Percentiles rank a stretch among this genome's conserved stretches.
These are phyloP conservation scores for Cephalophus harveyi DNA, from an alignment of 2,113 vertebrate genomes.

Conservation along the genomic window DNA sequence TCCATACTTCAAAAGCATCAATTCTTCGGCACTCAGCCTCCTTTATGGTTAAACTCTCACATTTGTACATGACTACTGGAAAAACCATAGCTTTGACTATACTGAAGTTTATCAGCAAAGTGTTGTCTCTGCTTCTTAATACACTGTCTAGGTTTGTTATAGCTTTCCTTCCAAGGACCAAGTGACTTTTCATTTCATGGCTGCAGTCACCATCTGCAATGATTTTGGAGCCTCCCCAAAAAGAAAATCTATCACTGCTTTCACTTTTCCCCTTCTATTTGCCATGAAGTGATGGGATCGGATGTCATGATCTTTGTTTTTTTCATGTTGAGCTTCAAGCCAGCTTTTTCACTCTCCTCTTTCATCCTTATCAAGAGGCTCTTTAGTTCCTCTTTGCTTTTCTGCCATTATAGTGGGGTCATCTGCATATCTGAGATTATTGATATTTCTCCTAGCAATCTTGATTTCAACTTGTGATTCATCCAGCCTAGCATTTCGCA, in stretches of 20 bases:
- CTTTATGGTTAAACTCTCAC: not conserved
- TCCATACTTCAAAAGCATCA: not conserved
- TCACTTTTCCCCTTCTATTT: not conserved
- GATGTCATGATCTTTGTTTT: not conserved
- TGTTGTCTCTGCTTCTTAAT: not conserved
- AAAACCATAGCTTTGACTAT: not conserved
- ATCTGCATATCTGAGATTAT: not conserved
- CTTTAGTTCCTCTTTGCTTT: not conserved
- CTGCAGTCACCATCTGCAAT: not conserved
- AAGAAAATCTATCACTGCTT: not conserved
- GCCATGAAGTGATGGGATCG: not conserved
- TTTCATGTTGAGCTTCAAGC: not conserved
- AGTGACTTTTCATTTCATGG: not conserved
- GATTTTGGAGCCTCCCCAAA: not conserved
- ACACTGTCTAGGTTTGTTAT: not conserved
- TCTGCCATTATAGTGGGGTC: not conserved
- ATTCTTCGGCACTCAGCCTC: not conserved
- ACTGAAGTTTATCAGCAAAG: not conserved
- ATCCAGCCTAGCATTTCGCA: not conserved
- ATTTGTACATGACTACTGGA: not conserved
- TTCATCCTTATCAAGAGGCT: not conserved
- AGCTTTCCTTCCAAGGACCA: not conserved
- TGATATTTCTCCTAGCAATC: not conserved
- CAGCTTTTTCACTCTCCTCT: not conserved
- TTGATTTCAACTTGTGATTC: not conserved